phyloP scores from a whole-genome alignment of 2,888 invertebrate genomes.

The Agriopis marginaria region DNA sequence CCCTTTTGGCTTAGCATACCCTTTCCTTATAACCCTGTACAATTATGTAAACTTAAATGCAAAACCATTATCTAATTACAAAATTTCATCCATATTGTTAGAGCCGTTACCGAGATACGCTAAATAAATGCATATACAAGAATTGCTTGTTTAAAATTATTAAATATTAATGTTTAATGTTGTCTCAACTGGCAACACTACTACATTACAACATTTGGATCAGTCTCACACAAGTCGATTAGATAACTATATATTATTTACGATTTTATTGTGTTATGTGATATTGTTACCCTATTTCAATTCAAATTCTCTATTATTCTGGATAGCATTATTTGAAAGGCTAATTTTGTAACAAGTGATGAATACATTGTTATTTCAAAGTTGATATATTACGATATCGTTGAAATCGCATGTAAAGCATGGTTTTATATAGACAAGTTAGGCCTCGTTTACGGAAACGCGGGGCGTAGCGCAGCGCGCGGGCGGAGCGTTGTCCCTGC shows the following conservation, averaged over 20 bases:
- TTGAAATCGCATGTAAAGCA: constrained; percentile 32
- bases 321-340: background rate
- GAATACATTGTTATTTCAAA: constrained; percentile 5
- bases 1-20: too few relatives aligned
- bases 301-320: background rate
- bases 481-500: too few relatives aligned
- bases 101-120: too few relatives aligned
- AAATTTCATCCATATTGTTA: too few relatives aligned
- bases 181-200: background rate
- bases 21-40: too few relatives aligned
- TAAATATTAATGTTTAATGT: too few relatives aligned
- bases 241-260: background rate
- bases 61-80: too few relatives aligned
- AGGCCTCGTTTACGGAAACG: too few relatives aligned
- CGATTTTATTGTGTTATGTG: constrained; percentile 11
- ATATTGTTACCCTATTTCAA: background rate
- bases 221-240: background rate
- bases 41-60: too few relatives aligned
- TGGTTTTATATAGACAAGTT: constrained; percentile 20
- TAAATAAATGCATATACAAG: too few relatives aligned
- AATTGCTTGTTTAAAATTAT: too few relatives aligned
- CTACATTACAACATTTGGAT: background rate
- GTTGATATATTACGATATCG: background rate
- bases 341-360: constrained; percentile 3
- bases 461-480: too few relatives aligned